Percentiles rank a stretch among this genome's conserved stretches.
These are phyloP conservation scores for Philopotamus ludificatus DNA, from an alignment of 1,140 invertebrate genomes.

Conservation along the genomic window DNA sequence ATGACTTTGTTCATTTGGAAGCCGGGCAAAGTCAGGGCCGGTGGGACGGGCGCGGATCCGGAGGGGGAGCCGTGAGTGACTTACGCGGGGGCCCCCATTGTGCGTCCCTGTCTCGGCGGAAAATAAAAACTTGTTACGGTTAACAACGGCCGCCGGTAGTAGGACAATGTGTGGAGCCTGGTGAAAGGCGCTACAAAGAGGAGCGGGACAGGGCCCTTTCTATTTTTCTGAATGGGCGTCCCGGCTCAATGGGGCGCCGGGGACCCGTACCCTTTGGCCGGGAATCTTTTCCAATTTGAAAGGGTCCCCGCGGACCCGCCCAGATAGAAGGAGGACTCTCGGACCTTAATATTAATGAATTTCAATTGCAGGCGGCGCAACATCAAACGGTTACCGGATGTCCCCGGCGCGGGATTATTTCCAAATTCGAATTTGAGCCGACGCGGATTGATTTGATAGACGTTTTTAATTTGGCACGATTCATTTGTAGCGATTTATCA, in stretches of 20 bases:
- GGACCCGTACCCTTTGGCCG: constrained; percentile 26
- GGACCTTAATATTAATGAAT: constrained; percentile 39
- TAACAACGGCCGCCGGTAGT: not conserved
- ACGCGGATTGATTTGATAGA: no score
- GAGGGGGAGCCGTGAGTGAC: no score
- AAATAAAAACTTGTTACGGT: constrained; percentile 12
- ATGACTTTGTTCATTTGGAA: not conserved
- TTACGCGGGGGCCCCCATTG: not conserved
- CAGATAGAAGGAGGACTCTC: constrained; percentile 20
- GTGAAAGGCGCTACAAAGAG: constrained; percentile 18
- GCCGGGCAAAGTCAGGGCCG: not conserved
- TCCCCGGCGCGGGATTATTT: no score
- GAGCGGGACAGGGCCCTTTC: constrained; percentile 4
- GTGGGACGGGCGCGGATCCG: no score
- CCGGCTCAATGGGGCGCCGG: constrained; percentile 26
- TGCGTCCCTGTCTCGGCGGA: not conserved
- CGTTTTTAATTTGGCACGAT: no score
- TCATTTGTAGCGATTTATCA: no score
- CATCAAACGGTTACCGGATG: not conserved
- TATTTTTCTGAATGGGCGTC: constrained; percentile 24
- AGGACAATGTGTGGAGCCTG: constrained; percentile 11
- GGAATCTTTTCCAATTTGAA: constrained; percentile 37
- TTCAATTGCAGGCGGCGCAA: constrained; percentile 27
- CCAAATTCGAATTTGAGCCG: no score
- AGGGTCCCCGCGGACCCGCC: constrained; percentile 20